Base-by-base conservation (phyloP, 2,888 invertebrate species). In the Pseudococcus longispinus region DNA sequence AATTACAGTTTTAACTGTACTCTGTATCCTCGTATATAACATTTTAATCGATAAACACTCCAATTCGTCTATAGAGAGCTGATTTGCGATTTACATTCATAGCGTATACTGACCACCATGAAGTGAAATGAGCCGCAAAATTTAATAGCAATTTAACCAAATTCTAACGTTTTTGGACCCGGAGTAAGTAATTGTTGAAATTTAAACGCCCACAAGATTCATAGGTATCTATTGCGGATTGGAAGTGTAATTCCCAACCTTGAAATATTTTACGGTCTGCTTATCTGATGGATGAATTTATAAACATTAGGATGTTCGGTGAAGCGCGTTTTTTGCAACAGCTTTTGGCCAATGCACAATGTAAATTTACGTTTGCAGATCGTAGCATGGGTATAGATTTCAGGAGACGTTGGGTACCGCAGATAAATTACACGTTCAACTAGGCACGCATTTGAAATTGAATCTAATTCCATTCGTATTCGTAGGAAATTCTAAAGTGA, bases 191-290 rank as follows among this genome's bases (percentile, higher is more conserved):
- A 80, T 80, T 20, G 42, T 80, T 4, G 77, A 80, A 20, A 42
- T 32, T 42, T n/a, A 80, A 80, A 42, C 77, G 42, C 77, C 77
- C 32, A 32, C 74, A 37, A 74, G 74, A 74, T 32, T 74, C 74
- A 18, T 32, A 65, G n/a, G n/a, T 20, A 23, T 2, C 3, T 65
- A 32, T 80, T 80, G 20, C 77, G 42, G 77, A 42, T 80, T 80
- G 29, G n/a, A 80, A 42, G 29, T 29, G 70, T 70, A 42, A 80
- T 80, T 80, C 77, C 32, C 77, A 80, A 42, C 77, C 77, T 80
- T 80, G 77, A 20, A 42, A 80, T 80, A 80, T 80, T 80, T 80
- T 42, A 80, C 42, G 77, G 77, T 80, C 77, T 42, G 77, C 77
- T 80, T 42, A 80, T 80, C 77, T n/a, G 42, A 42, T 80, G 42